Evolutionary conservation across 2,113 vertebrate genomes (phyloP).

Genomic region (Ranitomeya imitator): DNA sequence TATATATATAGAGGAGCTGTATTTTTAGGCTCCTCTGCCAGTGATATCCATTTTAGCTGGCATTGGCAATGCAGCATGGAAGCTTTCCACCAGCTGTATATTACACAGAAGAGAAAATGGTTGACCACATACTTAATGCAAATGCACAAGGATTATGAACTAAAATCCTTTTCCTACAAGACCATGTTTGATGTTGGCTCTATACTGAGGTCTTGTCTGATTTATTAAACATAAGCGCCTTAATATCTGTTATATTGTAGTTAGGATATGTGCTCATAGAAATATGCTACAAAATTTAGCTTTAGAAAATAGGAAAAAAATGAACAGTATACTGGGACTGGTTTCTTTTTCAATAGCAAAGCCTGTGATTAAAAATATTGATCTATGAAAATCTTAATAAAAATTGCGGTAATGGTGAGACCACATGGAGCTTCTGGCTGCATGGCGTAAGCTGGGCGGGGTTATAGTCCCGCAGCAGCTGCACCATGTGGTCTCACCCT

Average conservation of each 20-base stretch:
- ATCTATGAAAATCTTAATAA: background rate
- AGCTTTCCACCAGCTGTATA: background rate
- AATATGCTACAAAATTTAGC: background rate
- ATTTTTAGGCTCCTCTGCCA: background rate
- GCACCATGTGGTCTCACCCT: too few relatives aligned
- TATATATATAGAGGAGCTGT: too few relatives aligned
- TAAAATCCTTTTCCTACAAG: background rate
- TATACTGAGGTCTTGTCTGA: background rate
- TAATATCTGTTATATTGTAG: background rate
- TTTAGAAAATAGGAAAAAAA: background rate
- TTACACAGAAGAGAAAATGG: background rate
- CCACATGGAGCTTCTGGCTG: too few relatives aligned
- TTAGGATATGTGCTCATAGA: too few relatives aligned
- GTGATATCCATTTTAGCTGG: background rate
- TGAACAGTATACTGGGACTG: background rate
- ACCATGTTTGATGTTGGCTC: background rate
- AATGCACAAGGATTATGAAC: background rate
- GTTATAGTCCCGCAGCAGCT: too few relatives aligned
- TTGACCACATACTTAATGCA: background rate
- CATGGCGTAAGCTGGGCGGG: too few relatives aligned
- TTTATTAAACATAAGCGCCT: background rate
- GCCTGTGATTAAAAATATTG: background rate
- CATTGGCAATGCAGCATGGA: background rate
- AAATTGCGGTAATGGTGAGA: too few relatives aligned
- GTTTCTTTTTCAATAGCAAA: background rate